These are phyloP conservation scores for Sclerurus mexicanus DNA, from an alignment of 2,113 vertebrate species.

Conservation along the genomic window DNA sequence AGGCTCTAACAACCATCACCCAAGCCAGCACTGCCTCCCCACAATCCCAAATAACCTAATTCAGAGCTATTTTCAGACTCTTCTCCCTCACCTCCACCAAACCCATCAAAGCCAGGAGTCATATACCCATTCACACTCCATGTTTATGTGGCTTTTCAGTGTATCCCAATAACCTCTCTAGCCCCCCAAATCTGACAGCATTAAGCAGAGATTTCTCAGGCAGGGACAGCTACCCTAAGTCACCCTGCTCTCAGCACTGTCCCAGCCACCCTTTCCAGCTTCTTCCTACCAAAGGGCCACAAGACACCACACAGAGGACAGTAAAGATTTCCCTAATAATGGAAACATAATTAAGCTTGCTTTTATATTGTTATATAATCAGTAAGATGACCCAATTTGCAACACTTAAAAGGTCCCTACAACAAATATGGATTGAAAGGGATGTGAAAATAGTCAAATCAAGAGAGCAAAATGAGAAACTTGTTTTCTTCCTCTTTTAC, in stretches of 20 bases:
- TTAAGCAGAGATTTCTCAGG: background rate
- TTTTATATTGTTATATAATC: background rate
- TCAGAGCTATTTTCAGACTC: background rate
- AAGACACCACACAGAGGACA: background rate
- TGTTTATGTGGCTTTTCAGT: background rate
- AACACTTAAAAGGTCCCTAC: background rate
- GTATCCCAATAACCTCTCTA: background rate
- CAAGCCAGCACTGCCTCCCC: background rate
- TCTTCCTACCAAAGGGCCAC: background rate
- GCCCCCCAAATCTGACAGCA: accelerated
- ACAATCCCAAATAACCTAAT: background rate
- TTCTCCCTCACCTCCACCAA: background rate
- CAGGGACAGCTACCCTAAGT: background rate
- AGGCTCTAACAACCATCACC: background rate
- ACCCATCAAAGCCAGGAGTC: background rate
- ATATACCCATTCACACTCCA: accelerated
- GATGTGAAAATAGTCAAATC: background rate
- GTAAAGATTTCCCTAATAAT: background rate
- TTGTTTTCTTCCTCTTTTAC: background rate
- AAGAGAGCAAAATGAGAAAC: background rate
- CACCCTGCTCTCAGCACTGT: background rate
- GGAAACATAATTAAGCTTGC: background rate
- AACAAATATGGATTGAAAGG: background rate
- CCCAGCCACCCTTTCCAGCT: background rate
- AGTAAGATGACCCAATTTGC: accelerated